A percentile compares a stretch with the other conserved stretches of the same genome.
These are phyloP conservation scores for Luscinia megarhynchos DNA, from an alignment of 2,797 vertebrate genomes.

Conservation along the genomic window DNA sequence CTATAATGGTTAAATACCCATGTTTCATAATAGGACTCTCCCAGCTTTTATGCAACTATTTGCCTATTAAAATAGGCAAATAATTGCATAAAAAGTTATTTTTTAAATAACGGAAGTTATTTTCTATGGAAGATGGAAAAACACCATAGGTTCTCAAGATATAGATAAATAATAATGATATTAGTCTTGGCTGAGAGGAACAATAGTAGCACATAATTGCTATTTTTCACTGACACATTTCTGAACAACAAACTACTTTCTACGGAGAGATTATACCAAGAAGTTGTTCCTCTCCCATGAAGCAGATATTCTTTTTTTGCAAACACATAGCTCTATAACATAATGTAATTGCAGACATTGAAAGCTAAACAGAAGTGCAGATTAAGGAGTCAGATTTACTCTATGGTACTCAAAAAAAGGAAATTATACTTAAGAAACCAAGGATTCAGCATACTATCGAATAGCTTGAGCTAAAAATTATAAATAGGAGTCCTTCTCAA, in stretches of 20 bases:
- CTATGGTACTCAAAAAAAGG: background rate
- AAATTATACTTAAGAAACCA: background rate
- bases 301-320: background rate
- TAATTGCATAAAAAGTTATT: background rate
- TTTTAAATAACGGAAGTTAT: background rate
- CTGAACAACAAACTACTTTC: background rate
- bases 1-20: background rate
- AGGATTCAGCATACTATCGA: background rate
- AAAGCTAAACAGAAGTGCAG: background rate
- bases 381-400: background rate
- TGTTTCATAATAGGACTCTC: background rate
- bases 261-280: background rate
- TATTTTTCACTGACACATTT: background rate
- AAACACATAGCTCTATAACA: background rate
- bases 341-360: background rate
- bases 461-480: background rate
- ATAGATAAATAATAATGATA: background rate
- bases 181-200: background rate
- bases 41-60: background rate
- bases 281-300: background rate
- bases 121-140: background rate
- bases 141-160: background rate
- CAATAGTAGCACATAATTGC: background rate
- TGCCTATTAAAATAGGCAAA: background rate
- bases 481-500: background rate